phyloP scores from a whole-genome alignment of 2,888 invertebrate genomes.

The Autographa gamma region DNA sequence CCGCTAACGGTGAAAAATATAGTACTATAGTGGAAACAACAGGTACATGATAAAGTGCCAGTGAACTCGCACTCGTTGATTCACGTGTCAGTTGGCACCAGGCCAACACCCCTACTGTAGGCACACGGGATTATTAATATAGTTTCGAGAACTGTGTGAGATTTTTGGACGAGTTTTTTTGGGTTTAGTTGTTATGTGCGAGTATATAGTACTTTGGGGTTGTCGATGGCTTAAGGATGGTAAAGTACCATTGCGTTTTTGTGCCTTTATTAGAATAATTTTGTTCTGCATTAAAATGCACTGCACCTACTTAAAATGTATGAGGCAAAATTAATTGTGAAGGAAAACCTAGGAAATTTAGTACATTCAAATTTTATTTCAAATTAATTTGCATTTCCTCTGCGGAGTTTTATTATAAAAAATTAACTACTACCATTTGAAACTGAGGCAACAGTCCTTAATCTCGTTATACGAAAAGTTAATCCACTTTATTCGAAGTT shows the following conservation, averaged over 20 bases:
- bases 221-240: too few species aligned
- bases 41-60: slow-evolving; percentile 73
- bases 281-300: too few species aligned
- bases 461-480: slow-evolving; percentile 49
- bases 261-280: too few species aligned
- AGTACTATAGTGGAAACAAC: slow-evolving; percentile 52
- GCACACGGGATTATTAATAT: slow-evolving; percentile 12
- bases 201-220: too few species aligned
- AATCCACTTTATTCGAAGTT: slow-evolving; percentile 38
- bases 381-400: background rate
- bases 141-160: slow-evolving; percentile 12
- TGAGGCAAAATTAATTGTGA: background rate
- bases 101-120: slow-evolving; percentile 61
- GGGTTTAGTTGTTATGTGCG: background rate
- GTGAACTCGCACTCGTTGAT: slow-evolving; percentile 71
- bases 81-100: slow-evolving; percentile 62
- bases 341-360: background rate
- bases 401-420: background rate
- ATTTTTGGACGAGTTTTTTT: slow-evolving; percentile 15
- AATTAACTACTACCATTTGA: slow-evolving; percentile 12
- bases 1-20: slow-evolving; percentile 20
- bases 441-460: slow-evolving; percentile 31
- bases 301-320: too few species aligned
- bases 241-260: too few species aligned
- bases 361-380: background rate